Conservation (phyloP, 2,113 vertebrate species). For the Sphaerodactylus townsendi region DNA sequence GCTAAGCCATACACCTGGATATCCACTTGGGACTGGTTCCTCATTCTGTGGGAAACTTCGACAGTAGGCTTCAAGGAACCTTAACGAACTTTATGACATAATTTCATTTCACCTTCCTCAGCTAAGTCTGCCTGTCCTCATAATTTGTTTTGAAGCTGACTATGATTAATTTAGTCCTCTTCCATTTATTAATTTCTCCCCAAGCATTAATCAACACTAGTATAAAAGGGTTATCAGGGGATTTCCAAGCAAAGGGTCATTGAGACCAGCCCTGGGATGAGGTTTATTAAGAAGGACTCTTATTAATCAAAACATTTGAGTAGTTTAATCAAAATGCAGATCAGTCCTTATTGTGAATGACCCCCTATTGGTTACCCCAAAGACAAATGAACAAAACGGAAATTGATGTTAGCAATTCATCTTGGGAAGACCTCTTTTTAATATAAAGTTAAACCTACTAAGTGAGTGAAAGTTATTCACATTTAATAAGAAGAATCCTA, state of each 20-base stretch:
- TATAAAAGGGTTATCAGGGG: constrained; percentile 2
- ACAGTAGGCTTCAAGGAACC: not conserved
- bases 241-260: not conserved
- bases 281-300: constrained; percentile 30
- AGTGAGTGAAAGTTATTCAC: not conserved
- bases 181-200: constrained; percentile 45
- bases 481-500: not conserved
- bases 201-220: constrained; percentile 36
- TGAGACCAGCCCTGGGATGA: not conserved
- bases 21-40: not conserved
- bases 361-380: not conserved
- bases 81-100: not conserved
- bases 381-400: constrained; percentile 15
- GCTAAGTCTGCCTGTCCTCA: not conserved
- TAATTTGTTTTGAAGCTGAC: constrained; percentile 26
- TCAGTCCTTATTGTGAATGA: constrained; percentile 7
- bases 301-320: constrained; percentile 28
- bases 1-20: not conserved
- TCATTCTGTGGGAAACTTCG: not conserved
- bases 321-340: constrained; percentile 60
- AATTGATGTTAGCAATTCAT: constrained; percentile 15
- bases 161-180: constrained; percentile 43
- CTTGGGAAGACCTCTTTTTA: constrained; percentile 14
- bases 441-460: constrained; percentile 19
- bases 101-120: not conserved